Conservation (phyloP, 2,888 invertebrate species). For the Callinectes sapidus region DNA sequence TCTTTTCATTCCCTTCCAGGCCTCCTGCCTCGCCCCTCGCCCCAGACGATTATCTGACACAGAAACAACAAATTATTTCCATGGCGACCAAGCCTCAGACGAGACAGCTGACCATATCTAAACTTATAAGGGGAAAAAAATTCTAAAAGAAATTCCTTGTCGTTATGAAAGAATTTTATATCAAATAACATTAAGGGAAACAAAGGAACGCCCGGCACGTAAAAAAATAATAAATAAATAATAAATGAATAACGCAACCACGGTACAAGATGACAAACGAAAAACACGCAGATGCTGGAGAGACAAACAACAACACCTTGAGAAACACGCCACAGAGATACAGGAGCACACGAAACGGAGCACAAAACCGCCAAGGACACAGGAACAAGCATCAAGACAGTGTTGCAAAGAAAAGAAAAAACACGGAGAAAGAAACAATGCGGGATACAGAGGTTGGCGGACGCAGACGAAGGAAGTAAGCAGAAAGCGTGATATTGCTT, state of each 20-base stretch:
- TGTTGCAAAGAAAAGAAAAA: constrained; percentile 3
- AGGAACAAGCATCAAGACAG: not conserved
- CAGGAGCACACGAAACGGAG: constrained; percentile 7
- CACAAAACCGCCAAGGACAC: not conserved
- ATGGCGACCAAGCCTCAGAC: not conserved
- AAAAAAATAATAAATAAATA: not conserved
- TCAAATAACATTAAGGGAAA: not conserved
- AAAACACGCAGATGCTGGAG: not conserved
- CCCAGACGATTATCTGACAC: not conserved
- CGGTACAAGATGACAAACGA: not conserved
- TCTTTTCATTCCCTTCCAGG: not conserved
- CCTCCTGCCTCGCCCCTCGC: not conserved
- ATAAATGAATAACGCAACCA: not conserved
- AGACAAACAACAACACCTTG: not conserved
- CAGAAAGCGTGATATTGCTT: constrained; percentile 25
- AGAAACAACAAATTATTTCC: not conserved
- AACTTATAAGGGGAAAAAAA: not conserved
- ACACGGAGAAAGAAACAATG: constrained; percentile 23
- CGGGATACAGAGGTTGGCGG: not conserved
- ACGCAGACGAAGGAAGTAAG: constrained; percentile 12
- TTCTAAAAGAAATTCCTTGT: not conserved
- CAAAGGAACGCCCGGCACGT: not conserved
- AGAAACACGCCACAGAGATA: not conserved
- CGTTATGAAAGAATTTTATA: not conserved
- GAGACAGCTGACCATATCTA: not conserved